A percentile compares a stretch with the other conserved stretches of the same genome.
Evolutionary conservation across 2,888 invertebrate genomes (phyloP).

Genomic region (Drosophila greeni): DNA sequence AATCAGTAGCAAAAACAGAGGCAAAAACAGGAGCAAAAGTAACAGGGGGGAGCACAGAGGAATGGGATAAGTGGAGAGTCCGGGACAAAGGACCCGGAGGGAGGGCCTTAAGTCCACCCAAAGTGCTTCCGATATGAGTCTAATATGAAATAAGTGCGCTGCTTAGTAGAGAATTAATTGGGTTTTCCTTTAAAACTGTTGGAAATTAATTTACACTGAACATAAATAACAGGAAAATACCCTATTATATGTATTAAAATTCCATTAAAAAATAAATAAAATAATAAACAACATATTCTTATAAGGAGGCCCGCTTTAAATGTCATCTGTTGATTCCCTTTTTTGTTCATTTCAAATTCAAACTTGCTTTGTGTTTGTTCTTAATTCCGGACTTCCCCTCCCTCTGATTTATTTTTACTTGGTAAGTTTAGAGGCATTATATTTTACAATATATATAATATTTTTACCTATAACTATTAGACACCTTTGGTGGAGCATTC

Average conservation of each 20-base stretch:
- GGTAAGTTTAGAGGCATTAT: no score
- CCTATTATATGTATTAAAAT: no score
- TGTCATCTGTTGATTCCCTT: background rate
- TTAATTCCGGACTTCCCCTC: background rate
- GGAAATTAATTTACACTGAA: background rate
- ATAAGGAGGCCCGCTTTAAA: background rate
- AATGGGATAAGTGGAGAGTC: background rate
- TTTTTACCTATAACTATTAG: no score
- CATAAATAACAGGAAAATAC: background rate
- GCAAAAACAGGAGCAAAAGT: background rate
- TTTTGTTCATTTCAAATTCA: background rate
- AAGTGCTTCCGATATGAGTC: background rate
- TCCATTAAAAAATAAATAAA: no score
- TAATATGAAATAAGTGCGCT: constrained; percentile 1
- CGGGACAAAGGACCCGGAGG: constrained; percentile 4
- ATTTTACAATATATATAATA: no score
- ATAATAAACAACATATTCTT: no score
- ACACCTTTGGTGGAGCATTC: no score
- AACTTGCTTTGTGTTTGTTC: background rate
- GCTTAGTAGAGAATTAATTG: background rate
- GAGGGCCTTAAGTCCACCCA: background rate
- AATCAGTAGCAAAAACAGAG: background rate
- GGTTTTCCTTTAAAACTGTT: background rate
- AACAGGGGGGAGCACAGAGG: background rate
- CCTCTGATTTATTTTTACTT: background rate